Percentiles rank a stretch among this genome's conserved stretches.
phyloP scores from a whole-genome alignment of 2,888 invertebrate species.

The Meta bourneti region DNA sequence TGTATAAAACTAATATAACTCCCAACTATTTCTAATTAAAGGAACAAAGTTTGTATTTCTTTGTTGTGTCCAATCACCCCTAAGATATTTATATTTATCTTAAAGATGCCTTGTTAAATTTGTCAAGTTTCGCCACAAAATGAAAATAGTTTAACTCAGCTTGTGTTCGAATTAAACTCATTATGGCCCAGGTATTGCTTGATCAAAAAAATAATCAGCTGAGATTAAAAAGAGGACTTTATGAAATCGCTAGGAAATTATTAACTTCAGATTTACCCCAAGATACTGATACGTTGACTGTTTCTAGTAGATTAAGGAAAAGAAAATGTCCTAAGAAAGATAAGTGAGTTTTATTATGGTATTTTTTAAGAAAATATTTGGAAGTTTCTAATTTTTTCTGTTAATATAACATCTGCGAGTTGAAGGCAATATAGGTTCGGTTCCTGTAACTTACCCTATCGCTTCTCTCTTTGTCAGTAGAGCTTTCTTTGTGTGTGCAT shows the following conservation, averaged over 20 bases:
- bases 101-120: neutral
- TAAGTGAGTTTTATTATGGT: slow-evolving; percentile 31
- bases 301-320: slow-evolving; percentile 20
- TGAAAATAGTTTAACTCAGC: neutral
- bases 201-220: slow-evolving; percentile 52
- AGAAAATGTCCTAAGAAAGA: slow-evolving; percentile 1
- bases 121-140: no score
- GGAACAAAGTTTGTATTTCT: no score
- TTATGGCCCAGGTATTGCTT: slow-evolving; percentile 61
- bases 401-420: neutral
- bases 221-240: slow-evolving; percentile 44
- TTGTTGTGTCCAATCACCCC: no score
- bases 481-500: no score
- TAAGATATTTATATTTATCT: neutral
- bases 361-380: no score
- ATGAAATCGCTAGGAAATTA: slow-evolving; percentile 48
- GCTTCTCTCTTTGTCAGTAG: no score
- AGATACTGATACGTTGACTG: slow-evolving; percentile 1
- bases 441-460: no score
- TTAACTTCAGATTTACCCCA: slow-evolving; percentile 29
- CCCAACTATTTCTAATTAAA: no score
- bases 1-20: no score
- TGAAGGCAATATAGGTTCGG: no score
- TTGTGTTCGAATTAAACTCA: neutral
- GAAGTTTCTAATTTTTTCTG: no score